Evolutionary conservation across 2,113 vertebrate species (phyloP).

Genomic region (Oplegnathus fasciatus): DNA sequence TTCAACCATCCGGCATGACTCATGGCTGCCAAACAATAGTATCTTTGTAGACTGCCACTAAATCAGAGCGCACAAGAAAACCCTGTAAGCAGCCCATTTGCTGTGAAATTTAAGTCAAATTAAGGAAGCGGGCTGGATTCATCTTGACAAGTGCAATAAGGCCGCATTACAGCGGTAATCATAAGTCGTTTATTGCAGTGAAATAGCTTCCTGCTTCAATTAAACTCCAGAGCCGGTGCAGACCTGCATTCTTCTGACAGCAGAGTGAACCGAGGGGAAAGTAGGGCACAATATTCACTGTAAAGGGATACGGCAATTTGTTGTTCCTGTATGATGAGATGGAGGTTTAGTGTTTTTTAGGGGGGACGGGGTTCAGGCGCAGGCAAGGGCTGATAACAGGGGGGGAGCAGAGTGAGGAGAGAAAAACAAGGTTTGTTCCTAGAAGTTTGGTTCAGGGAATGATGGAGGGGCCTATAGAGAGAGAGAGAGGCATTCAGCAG

Average conservation of each 20-base stretch:
- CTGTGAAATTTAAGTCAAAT: slow-evolving; percentile 59
- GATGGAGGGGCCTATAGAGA: slow-evolving; percentile 27
- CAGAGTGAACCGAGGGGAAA: slow-evolving; percentile 7
- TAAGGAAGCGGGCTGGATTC: slow-evolving; percentile 50
- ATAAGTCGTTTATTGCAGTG: slow-evolving; percentile 38
- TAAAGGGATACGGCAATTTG: slow-evolving; percentile 25
- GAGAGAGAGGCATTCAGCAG: slow-evolving; percentile 49
- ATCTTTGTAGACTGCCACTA: slow-evolving; percentile 68
- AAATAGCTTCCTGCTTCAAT: slow-evolving; percentile 69
- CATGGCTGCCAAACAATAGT: slow-evolving; percentile 67
- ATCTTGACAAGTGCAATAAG: slow-evolving; percentile 66
- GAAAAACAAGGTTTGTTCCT: slow-evolving; percentile 47
- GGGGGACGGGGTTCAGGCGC: slow-evolving; percentile 37
- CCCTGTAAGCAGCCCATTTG: neutral
- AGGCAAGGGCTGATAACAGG: slow-evolving; percentile 33
- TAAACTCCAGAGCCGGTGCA: slow-evolving; percentile 28
- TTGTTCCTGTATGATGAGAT: slow-evolving; percentile 20
- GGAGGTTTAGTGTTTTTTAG: neutral
- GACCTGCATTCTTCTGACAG: slow-evolving; percentile 44
- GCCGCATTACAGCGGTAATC: slow-evolving; percentile 52
- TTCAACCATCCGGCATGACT: slow-evolving; percentile 49
- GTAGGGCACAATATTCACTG: slow-evolving; percentile 27
- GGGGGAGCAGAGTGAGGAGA: slow-evolving; percentile 7
- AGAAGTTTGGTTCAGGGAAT: slow-evolving; percentile 46
- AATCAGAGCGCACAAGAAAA: slow-evolving; percentile 40